Base-by-base conservation (phyloP, 2,888 invertebrate genomes). In the Horisme vitalbata region DNA sequence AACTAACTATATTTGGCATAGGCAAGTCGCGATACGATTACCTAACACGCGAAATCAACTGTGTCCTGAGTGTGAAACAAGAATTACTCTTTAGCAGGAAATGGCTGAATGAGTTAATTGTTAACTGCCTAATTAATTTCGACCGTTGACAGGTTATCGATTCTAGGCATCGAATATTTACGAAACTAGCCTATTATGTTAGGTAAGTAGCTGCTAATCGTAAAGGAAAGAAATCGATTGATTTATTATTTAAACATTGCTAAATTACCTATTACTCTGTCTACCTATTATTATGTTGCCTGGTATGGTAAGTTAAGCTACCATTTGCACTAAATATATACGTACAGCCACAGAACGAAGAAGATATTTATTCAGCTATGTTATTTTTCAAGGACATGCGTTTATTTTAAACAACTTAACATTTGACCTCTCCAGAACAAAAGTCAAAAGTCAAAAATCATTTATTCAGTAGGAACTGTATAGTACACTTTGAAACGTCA, bases 201-300 rank as follows among this genome's bases (percentile, higher is more conserved):
- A n/a, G n/a, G n/a, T n/a, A n/a, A n/a, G n/a, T n/a, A n/a, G n/a
- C n/a, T n/a, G n/a, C 9, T 23, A 47, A 55, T 52, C 44, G 48
- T 61, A 63, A 38, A 65, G 68, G 65, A 76, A 65, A 75, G 67
- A 74, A 74, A 72, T 70, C 71, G 65, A 54, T 55, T 24, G 15
- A 27, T 33, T 33, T 28, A 28, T 41, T 15, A 27, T 23, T 24
- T 7, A 24, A 39, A 28, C 10, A 32, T 12, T 33, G n/a, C n/a
- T n/a, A n/a, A n/a, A n/a, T n/a, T n/a, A n/a, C n/a, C n/a, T n/a
- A n/a, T n/a, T n/a, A n/a, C n/a, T n/a, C n/a, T n/a, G n/a, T n/a
- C n/a, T n/a, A n/a, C n/a, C n/a, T n/a, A n/a, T n/a, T n/a, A n/a
- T n/a, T n/a, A n/a, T n/a, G n/a, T n/a, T n/a, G n/a, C n/a, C n/a